Evolutionary conservation across 2,113 vertebrate genomes (phyloP).

Genomic region (Coreoperca whiteheadi): DNA sequence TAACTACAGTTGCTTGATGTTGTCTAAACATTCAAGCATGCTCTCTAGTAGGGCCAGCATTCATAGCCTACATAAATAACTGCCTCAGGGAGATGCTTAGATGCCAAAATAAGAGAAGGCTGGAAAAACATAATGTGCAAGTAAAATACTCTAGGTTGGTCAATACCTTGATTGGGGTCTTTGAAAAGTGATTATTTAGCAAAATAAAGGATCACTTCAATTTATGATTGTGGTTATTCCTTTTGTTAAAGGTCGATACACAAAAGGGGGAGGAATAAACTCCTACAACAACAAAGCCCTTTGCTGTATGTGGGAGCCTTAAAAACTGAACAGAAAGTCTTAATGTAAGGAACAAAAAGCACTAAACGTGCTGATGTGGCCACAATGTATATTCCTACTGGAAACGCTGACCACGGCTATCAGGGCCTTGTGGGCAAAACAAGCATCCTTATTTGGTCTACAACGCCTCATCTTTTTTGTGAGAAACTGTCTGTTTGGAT

Average conservation of each 20-base stretch:
- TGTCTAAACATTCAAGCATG: conserved; percentile 30
- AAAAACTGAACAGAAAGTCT: conserved; percentile 46
- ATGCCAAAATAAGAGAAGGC: neutral
- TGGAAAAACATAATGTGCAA: neutral
- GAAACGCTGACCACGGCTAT: conserved; percentile 39
- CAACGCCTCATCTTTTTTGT: conserved; percentile 19
- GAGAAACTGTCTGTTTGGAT: conserved; percentile 62
- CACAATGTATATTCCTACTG: conserved; percentile 20
- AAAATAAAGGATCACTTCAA: neutral
- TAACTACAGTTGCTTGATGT: conserved; percentile 6
- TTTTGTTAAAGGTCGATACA: conserved; percentile 1
- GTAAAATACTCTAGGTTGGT: neutral
- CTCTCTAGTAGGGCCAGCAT: neutral
- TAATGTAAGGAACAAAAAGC: conserved; percentile 44
- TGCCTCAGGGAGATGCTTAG: neutral
- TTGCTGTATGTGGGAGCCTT: neutral
- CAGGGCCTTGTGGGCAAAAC: conserved; percentile 48
- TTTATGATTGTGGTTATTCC: neutral
- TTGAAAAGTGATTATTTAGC: neutral
- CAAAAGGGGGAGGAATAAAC: neutral
- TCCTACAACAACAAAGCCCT: conserved; percentile 8
- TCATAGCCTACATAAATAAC: neutral
- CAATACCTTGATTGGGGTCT: neutral
- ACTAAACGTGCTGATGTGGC: conserved; percentile 57
- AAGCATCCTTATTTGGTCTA: conserved; percentile 53